phyloP scores from a whole-genome alignment of 2,113 vertebrate species.

The Lynx canadensis region DNA sequence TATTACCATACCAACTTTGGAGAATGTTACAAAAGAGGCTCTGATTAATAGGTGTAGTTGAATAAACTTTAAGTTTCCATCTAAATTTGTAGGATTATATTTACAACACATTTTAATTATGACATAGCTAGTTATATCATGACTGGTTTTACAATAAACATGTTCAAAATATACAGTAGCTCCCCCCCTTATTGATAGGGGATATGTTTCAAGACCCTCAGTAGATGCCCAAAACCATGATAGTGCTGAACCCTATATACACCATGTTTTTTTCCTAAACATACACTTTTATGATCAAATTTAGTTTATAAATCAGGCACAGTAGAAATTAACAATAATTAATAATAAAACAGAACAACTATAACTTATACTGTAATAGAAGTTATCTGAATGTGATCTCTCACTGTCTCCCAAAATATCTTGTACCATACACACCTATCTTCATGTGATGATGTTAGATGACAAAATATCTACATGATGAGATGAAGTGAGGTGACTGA shows the following conservation, averaged over 20 bases:
- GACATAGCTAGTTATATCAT: neutral
- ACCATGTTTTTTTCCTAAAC: neutral
- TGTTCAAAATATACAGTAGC: neutral
- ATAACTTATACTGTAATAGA: neutral
- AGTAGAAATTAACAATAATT: neutral
- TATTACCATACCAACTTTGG: neutral
- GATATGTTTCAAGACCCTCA: neutral
- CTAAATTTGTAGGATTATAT: neutral
- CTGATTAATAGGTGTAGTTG: neutral
- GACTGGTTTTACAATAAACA: neutral
- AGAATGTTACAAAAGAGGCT: neutral
- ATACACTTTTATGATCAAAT: neutral
- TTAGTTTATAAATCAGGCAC: neutral
- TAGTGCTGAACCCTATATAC: neutral
- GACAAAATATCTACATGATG: neutral
- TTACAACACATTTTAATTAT: conserved; percentile 18
- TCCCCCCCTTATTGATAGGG: neutral
- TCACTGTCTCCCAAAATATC: neutral
- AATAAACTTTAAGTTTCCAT: neutral
- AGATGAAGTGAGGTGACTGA: neutral
- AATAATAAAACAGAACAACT: neutral
- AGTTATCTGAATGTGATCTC: neutral
- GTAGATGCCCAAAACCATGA: neutral
- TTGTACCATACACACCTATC: neutral
- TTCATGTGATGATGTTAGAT: neutral